Evolutionary conservation across 2,888 invertebrate genomes (phyloP).

Genomic region (Yponomeuta malinellus): DNA sequence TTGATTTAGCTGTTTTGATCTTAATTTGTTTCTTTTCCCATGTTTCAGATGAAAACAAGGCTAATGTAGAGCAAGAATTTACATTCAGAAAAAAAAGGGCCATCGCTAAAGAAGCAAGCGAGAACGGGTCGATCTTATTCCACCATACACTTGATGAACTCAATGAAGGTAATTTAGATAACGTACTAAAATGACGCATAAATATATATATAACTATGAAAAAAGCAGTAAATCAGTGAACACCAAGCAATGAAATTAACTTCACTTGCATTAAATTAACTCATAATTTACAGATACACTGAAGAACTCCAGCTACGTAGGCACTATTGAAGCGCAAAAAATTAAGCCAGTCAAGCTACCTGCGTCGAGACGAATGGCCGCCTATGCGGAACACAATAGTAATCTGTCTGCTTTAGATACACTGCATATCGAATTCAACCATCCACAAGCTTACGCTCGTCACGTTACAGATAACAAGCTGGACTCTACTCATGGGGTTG

Average conservation of each 20-base stretch:
- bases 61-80: conserved; percentile 27
- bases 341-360: conserved; percentile 29
- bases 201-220: too few relatives aligned
- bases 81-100: conserved; percentile 30
- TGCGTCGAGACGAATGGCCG: conserved; percentile 36
- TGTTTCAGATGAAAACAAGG: conserved; percentile 29
- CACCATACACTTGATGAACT: conserved; percentile 51
- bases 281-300: conserved; percentile 46
- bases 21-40: too few relatives aligned
- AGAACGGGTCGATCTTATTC: conserved; percentile 41
- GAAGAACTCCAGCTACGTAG: conserved; percentile 39
- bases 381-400: conserved; percentile 29
- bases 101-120: conserved; percentile 35
- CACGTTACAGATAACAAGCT: conserved; percentile 57
- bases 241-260: too few relatives aligned
- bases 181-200: not conserved
- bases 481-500: conserved; percentile 37
- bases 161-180: conserved; percentile 43
- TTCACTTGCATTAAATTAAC: not conserved
- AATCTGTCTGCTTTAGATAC: conserved; percentile 19
- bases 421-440: conserved; percentile 46
- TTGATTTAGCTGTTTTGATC: not conserved
- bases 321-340: conserved; percentile 47
- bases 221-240: too few relatives aligned
- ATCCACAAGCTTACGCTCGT: conserved; percentile 37